These are phyloP conservation scores for Entomobrya multifasciata DNA, from an alignment of 2,888 invertebrate genomes.

Conservation along the genomic window DNA sequence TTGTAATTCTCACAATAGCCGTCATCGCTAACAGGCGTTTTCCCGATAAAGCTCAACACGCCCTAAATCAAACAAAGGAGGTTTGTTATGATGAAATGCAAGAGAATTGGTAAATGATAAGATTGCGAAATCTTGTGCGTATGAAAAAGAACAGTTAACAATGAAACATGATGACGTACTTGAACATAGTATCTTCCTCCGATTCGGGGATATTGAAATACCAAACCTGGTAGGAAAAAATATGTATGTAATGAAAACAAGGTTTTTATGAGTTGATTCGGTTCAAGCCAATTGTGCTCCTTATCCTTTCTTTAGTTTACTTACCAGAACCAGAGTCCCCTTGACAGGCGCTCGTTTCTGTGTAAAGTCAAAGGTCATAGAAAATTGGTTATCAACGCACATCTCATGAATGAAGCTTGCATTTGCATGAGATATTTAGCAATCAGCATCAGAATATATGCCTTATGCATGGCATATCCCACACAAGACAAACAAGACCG, in stretches of 20 bases:
- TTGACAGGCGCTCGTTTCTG: conserved; percentile 66
- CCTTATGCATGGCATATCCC: no score
- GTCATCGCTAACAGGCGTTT: conserved; percentile 56
- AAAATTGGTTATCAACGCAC: conserved; percentile 21
- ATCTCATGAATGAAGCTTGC: neutral
- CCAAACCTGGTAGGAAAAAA: conserved; percentile 32
- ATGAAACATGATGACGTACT: conserved; percentile 19
- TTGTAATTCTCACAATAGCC: conserved; percentile 73
- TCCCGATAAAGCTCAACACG: conserved; percentile 66
- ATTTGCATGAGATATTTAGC: neutral
- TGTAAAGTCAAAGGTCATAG: neutral
- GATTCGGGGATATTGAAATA: conserved; percentile 62
- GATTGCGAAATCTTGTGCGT: neutral
- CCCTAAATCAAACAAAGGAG: conserved; percentile 52
- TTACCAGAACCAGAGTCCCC: conserved; percentile 64
- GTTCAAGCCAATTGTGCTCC: neutral
- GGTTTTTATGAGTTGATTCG: neutral
- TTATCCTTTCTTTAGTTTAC: neutral
- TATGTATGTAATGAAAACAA: neutral
- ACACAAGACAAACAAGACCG: no score
- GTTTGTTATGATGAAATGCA: neutral
- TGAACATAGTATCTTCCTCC: conserved; percentile 67
- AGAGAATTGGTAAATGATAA: neutral
- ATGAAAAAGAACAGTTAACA: neutral
- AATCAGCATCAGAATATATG: no score